A percentile compares a stretch with the other conserved stretches of the same genome.
phyloP scores from a whole-genome alignment of 2,113 vertebrate species.

The Engystomops pustulosus region DNA sequence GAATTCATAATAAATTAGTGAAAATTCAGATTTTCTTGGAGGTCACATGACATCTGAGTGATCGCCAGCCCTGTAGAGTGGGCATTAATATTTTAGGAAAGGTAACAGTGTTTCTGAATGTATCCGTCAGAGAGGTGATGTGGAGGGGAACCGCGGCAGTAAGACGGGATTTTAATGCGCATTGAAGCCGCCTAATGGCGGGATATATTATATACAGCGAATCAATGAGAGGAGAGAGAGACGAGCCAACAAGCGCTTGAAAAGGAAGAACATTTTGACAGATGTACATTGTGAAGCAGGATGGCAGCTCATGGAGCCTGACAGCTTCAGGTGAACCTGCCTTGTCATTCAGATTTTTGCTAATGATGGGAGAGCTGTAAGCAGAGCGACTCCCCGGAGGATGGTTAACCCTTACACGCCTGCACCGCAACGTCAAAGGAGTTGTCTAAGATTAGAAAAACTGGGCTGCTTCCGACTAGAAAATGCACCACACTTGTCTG shows the following conservation, averaged over 20 bases:
- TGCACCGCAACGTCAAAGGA: neutral
- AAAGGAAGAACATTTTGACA: conserved; percentile 48
- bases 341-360: conserved; percentile 49
- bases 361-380: conserved; percentile 49
- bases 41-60: neutral
- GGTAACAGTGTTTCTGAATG: conserved; percentile 3
- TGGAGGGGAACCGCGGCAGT: neutral
- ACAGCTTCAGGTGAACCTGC: conserved; percentile 16
- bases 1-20: no score
- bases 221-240: conserved; percentile 3
- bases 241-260: neutral
- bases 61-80: neutral
- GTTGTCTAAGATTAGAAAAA: neutral
- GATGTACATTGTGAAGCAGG: neutral
- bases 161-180: neutral
- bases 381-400: neutral
- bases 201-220: conserved; percentile 24
- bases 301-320: conserved; percentile 28
- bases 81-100: conserved; percentile 15
- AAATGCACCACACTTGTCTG: neutral
- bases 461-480: no score
- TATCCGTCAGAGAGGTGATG: neutral
- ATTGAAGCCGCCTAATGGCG: conserved; percentile 24
- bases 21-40: neutral
- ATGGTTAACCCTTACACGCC: neutral